Evolutionary conservation across 1,140 invertebrate genomes (phyloP).

Genomic region (Drosophila ficusphila): DNA sequence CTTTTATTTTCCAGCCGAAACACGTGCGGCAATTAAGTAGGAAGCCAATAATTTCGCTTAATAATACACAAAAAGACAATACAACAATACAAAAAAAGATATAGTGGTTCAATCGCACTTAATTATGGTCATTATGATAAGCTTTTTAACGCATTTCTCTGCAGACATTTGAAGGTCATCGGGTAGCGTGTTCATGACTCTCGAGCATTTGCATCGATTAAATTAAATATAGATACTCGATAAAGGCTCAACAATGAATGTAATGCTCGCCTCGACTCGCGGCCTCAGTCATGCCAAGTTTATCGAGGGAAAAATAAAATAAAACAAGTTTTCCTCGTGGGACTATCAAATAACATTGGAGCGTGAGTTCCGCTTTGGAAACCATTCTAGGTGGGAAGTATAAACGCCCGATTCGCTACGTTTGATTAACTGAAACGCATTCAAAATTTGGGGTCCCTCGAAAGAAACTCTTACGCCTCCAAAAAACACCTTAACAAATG

Average conservation of each 20-base stretch:
- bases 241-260: conserved; percentile 26
- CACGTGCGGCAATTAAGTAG: conserved; percentile 67
- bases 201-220: conserved; percentile 47
- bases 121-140: conserved; percentile 34
- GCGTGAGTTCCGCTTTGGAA: conserved; percentile 65
- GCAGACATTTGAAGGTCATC: conserved; percentile 44
- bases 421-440: conserved; percentile 53
- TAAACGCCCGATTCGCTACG: conserved; percentile 33
- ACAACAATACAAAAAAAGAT: not conserved
- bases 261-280: conserved; percentile 51
- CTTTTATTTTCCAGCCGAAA: conserved; percentile 34
- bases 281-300: conserved; percentile 62
- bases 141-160: conserved; percentile 39
- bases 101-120: conserved; percentile 28
- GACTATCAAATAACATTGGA: conserved; percentile 54
- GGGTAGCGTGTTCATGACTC: conserved; percentile 26
- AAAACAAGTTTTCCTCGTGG: conserved; percentile 59
- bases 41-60: conserved; percentile 61
- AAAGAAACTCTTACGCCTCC: conserved; percentile 34
- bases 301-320: conserved; percentile 30
- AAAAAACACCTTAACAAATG: conserved; percentile 44
- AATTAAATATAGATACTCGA: conserved; percentile 53
- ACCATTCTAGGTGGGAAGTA: conserved; percentile 39
- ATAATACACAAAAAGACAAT: conserved; percentile 44
- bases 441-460: not conserved